Percentiles rank a stretch among this genome's conserved stretches.
Conservation (phyloP, 2,888 invertebrate genomes). For the Imbricaverruca yamaguchii region DNA sequence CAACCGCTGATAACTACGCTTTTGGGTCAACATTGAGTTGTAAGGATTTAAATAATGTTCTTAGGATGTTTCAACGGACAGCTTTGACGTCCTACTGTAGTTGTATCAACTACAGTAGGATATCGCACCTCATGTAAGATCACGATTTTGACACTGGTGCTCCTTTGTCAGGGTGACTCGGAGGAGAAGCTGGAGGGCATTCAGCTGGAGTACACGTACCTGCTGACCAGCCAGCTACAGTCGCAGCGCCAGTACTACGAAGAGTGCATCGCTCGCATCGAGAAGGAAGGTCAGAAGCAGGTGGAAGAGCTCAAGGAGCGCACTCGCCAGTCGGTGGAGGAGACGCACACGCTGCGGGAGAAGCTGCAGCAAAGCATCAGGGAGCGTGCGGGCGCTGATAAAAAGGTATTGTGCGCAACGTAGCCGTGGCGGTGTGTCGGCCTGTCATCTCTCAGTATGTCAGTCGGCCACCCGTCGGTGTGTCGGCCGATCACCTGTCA, state of each 20-base stretch:
- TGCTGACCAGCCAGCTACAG: slow-evolving; percentile 90
- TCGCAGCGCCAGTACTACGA: slow-evolving; percentile 89
- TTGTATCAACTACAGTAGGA: no score
- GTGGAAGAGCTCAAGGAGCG: slow-evolving; percentile 49
- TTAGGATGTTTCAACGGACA: no score
- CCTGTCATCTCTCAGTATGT: no score
- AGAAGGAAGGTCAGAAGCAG: slow-evolving; percentile 33
- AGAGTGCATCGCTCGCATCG: slow-evolving; percentile 55
- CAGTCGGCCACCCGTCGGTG: no score
- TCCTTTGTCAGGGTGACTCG: slow-evolving; percentile 39
- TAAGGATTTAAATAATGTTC: no score
- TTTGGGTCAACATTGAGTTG: no score
- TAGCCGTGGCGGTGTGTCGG: no score
- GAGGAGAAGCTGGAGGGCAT: slow-evolving; percentile 88
- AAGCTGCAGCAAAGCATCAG: slow-evolving; percentile 46
- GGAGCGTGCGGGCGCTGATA: slow-evolving; percentile 31
- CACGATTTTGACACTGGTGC: neutral
- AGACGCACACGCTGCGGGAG: slow-evolving; percentile 30
- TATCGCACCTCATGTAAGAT: no score
- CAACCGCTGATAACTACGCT: no score
- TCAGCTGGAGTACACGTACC: slow-evolving; percentile 92
- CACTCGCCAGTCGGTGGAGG: slow-evolving; percentile 47
- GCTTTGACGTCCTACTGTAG: no score
- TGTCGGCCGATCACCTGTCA: no score
- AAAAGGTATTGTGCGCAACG: slow-evolving; percentile 31